Conservation (phyloP, 2,888 invertebrate genomes). For the Rhamphomyia laevipes region DNA sequence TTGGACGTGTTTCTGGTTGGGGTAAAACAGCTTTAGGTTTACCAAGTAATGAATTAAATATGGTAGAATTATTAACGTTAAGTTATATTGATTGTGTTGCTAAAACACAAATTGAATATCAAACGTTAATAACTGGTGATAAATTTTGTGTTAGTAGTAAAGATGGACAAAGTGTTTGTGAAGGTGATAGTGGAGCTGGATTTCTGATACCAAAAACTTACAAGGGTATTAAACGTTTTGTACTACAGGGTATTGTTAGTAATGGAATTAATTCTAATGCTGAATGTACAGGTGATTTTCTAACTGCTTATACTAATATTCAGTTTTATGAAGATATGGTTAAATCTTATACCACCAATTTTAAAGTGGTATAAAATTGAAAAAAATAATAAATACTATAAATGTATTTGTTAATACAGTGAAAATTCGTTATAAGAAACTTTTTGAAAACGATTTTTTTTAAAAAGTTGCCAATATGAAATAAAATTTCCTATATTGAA, state of each 20-base stretch:
- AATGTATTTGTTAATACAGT: no score
- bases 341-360: no score
- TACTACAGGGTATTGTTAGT: slow-evolving; percentile 24
- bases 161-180: slow-evolving; percentile 17
- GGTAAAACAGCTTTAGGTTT: slow-evolving; percentile 12
- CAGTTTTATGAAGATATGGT: slow-evolving; percentile 10
- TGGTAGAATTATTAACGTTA: slow-evolving; percentile 15
- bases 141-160: slow-evolving; percentile 28
- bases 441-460: no score
- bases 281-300: slow-evolving; percentile 3
- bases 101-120: slow-evolving; percentile 9
- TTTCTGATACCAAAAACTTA: slow-evolving; percentile 12
- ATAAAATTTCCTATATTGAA: no score
- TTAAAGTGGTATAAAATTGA: no score
- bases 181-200: slow-evolving; percentile 26
- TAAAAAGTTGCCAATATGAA: no score
- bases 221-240: slow-evolving; percentile 10
- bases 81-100: slow-evolving; percentile 15
- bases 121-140: slow-evolving; percentile 21
- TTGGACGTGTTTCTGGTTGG: slow-evolving; percentile 20
- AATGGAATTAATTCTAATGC: not conserved
- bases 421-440: no score
- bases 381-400: no score
- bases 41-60: slow-evolving; percentile 13
- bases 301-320: slow-evolving; percentile 16